phyloP scores from a whole-genome alignment of 2,888 invertebrate genomes.

The Unio delphinus region DNA sequence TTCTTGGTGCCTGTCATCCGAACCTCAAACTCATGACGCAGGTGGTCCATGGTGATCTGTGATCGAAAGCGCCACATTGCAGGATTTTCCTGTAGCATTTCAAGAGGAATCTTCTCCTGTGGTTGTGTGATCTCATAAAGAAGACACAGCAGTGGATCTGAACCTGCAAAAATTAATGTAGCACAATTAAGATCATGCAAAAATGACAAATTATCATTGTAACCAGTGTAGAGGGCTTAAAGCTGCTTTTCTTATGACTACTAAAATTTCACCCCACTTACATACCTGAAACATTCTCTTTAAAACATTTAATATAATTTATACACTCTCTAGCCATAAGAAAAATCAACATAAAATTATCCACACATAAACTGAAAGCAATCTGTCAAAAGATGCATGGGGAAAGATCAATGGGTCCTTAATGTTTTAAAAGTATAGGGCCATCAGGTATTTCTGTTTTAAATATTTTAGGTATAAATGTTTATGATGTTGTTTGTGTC shows the following conservation, averaged over 20 bases:
- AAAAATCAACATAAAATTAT: not conserved
- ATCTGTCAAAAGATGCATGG: no score
- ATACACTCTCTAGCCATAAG: not conserved
- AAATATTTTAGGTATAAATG: no score
- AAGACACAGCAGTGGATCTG: constrained; percentile 34
- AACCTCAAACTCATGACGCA: constrained; percentile 26
- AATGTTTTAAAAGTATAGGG: no score
- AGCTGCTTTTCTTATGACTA: no score
- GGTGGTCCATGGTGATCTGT: constrained; percentile 35
- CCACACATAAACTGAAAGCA: no score
- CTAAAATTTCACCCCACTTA: no score
- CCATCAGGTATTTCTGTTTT: no score
- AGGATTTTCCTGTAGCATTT: constrained; percentile 17
- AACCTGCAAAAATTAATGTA: constrained; percentile 19
- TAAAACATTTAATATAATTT: no score
- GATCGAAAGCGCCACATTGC: constrained; percentile 40
- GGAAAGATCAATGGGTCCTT: no score
- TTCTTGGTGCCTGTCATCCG: not conserved
- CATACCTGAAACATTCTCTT: no score
- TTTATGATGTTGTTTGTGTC: no score
- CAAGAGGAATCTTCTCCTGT: constrained; percentile 1
- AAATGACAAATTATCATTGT: not conserved
- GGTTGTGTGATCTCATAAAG: constrained; percentile 34
- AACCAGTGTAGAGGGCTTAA: no score
- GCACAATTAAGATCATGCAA: not conserved